These are phyloP conservation scores for Tolmerus cingulatus DNA, from an alignment of 2,888 invertebrate species.

Conservation along the genomic window DNA sequence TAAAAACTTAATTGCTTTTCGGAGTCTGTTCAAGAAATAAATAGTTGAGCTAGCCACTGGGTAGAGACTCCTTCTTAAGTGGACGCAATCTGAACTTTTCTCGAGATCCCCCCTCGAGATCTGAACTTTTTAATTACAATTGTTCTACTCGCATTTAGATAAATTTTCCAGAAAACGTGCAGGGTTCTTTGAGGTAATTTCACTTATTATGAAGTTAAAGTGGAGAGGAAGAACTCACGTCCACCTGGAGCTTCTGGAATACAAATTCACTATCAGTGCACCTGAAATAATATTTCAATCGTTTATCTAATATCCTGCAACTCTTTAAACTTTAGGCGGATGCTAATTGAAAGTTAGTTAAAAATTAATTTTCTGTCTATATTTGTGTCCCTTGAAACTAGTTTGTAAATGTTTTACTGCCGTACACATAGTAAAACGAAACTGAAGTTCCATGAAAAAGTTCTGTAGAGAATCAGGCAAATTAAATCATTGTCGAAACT, in stretches of 20 bases:
- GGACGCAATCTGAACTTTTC: neutral
- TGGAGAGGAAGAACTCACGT: neutral
- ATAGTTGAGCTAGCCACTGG: neutral
- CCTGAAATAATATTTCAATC: neutral
- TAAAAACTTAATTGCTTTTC: neutral
- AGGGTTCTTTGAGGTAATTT: neutral
- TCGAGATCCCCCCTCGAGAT: neutral
- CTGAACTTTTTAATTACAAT: neutral
- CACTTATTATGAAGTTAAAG: neutral
- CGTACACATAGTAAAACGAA: too few relatives aligned
- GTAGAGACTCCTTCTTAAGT: neutral
- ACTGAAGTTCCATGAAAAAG: too few relatives aligned
- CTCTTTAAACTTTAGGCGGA: neutral
- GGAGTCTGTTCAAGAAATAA: neutral
- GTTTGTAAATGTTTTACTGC: too few relatives aligned
- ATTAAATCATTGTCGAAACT: too few relatives aligned
- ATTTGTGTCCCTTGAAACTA: too few relatives aligned
- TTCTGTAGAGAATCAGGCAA: too few relatives aligned
- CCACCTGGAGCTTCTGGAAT: neutral
- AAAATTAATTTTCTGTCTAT: neutral
- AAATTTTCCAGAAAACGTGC: neutral
- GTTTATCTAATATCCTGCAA: neutral
- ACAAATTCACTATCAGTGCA: neutral
- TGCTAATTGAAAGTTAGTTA: neutral
- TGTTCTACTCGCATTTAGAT: neutral